Conservation (phyloP, 2,888 invertebrate genomes). For the Acronicta alni region DNA sequence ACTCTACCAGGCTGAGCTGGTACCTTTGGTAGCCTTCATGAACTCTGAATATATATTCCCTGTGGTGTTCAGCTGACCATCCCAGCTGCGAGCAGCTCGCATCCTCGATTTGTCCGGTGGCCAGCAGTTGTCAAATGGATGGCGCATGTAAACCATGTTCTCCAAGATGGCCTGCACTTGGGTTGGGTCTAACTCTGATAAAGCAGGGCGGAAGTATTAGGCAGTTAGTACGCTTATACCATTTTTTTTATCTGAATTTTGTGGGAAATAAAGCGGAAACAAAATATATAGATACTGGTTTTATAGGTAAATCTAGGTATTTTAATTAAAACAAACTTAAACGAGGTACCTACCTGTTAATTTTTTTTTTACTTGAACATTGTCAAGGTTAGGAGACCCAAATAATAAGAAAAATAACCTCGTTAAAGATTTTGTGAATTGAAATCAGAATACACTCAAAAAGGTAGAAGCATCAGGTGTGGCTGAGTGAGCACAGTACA, state of each 20-base stretch:
- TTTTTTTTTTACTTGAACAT: neutral
- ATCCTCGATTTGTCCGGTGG: constrained; percentile 72
- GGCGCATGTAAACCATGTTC: constrained; percentile 75
- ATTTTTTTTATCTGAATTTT: constrained; percentile 19
- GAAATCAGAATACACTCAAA: neutral
- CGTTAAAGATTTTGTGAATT: constrained; percentile 1
- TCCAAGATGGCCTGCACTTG: constrained; percentile 84
- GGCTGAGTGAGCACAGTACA: constrained; percentile 13
- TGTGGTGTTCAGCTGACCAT: constrained; percentile 76
- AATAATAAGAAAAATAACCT: neutral
- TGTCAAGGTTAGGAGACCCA: neutral
- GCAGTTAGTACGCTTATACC: constrained; percentile 73
- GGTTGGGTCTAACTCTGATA: constrained; percentile 82
- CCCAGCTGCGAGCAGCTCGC: constrained; percentile 74
- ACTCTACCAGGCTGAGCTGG: constrained; percentile 68
- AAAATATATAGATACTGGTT: constrained; percentile 7
- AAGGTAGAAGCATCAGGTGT: constrained; percentile 34
- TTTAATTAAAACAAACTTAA: constrained; percentile 8
- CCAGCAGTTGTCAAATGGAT: constrained; percentile 80
- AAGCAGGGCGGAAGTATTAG: constrained; percentile 71
- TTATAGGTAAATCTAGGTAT: constrained; percentile 4
- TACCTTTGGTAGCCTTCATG: constrained; percentile 83
- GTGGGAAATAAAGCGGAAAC: constrained; percentile 20
- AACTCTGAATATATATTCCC: constrained; percentile 77
- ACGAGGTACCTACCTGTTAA: constrained; percentile 7